Conservation (phyloP, 2,888 invertebrate genomes). For the Drosophila fungiperda region DNA sequence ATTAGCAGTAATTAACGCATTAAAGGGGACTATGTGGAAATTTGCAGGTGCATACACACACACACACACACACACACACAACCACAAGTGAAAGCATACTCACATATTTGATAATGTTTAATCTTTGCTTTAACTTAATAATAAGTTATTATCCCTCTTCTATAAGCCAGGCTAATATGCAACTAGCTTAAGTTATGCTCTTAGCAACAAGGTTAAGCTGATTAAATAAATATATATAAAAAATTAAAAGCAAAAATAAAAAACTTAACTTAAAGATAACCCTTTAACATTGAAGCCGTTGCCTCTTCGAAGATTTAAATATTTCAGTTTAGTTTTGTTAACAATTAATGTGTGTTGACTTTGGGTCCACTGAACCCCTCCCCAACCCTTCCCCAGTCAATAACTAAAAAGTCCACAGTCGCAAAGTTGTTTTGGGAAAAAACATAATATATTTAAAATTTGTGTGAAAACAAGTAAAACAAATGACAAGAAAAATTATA, state of each 20-base stretch:
- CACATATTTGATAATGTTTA: neutral
- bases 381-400: no score
- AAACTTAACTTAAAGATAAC: neutral
- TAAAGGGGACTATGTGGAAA: slow-evolving; percentile 48
- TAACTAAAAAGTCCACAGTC: neutral
- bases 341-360: neutral
- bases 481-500: neutral
- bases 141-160: neutral
- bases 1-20: slow-evolving; percentile 77
- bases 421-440: no score
- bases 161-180: neutral
- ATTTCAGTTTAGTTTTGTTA: neutral
- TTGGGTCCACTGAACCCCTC: neutral
- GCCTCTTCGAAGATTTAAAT: neutral
- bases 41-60: neutral
- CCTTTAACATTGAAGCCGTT: neutral
- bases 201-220: neutral
- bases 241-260: neutral
- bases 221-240: no score
- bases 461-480: neutral
- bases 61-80: neutral
- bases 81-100: slow-evolving; percentile 9
- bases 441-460: no score
- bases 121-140: neutral
- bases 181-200: neutral